Percentiles rank a stretch among this genome's conserved stretches.
These are phyloP conservation scores for Pachydiplax longipennis DNA, from an alignment of 2,888 invertebrate genomes.

Conservation along the genomic window DNA sequence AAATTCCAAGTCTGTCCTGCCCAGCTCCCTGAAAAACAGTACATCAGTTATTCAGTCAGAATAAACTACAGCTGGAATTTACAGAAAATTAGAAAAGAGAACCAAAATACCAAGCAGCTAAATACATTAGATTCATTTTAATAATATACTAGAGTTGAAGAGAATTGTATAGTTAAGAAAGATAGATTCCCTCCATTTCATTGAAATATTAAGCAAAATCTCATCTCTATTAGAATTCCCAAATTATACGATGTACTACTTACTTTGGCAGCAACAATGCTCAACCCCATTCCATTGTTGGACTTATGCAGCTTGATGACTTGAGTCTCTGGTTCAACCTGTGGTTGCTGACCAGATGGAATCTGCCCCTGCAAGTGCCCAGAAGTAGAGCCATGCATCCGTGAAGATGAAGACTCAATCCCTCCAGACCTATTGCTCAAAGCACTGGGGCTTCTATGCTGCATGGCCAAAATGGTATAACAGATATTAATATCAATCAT, in stretches of 20 bases:
- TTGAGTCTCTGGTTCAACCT: constrained; percentile 77
- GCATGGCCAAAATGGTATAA: constrained; percentile 47
- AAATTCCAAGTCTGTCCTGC: constrained; percentile 90
- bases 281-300: constrained; percentile 96
- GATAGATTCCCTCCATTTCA: no score
- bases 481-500: constrained; percentile 35
- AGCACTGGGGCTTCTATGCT: constrained; percentile 72
- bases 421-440: constrained; percentile 69
- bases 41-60: no score
- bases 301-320: constrained; percentile 92
- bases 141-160: no score
- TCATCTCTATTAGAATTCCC: no score
- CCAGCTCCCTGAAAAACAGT: constrained; percentile 69
- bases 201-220: no score
- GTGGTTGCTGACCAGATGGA: constrained; percentile 48
- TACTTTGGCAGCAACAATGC: constrained; percentile 97
- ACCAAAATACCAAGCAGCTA: no score
- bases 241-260: constrained; percentile 50
- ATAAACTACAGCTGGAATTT: background rate
- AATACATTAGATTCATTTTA: background rate
- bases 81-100: background rate
- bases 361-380: constrained; percentile 32
- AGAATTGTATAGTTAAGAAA: no score
- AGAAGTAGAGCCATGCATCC: background rate
- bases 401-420: constrained; percentile 28